Evolutionary conservation across 2,797 vertebrate genomes (phyloP).

Genomic region (Leptoclinus maculatus): DNA sequence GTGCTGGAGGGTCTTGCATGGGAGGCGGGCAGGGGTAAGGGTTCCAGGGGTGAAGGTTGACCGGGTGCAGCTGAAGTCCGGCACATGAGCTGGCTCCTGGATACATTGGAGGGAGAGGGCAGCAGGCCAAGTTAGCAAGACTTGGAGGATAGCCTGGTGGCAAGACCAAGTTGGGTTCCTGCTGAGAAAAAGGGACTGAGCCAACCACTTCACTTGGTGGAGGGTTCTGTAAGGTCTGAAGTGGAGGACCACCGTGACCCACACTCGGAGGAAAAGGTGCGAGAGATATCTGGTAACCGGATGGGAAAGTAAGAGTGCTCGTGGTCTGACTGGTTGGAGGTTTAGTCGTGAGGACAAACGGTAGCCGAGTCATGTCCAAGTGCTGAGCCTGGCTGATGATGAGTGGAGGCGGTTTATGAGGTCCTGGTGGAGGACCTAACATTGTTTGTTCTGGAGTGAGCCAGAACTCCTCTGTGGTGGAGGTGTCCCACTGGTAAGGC

Average conservation of each 20-base stretch:
- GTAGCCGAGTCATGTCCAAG: constrained; percentile 91
- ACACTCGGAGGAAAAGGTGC: constrained; percentile 89
- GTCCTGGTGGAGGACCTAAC: constrained; percentile 85
- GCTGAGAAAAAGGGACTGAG: constrained; percentile 89
- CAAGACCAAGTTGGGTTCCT: constrained; percentile 89
- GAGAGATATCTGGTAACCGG: constrained; percentile 91
- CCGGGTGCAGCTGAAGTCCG: constrained; percentile 93
- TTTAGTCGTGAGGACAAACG: constrained; percentile 93
- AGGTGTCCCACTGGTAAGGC: constrained; percentile 96
- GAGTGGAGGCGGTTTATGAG: constrained; percentile 90
- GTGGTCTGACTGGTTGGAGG: constrained; percentile 89
- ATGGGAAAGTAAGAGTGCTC: constrained; percentile 89
- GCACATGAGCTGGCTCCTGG: constrained; percentile 93
- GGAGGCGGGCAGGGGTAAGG: constrained; percentile 93
- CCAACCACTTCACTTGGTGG: constrained; percentile 87
- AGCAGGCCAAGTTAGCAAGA: constrained; percentile 92
- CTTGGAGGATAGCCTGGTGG: constrained; percentile 92
- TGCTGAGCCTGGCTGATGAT: constrained; percentile 92
- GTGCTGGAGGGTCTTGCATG: constrained; percentile 88
- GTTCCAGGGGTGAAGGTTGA: constrained; percentile 96
- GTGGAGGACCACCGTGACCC: constrained; percentile 82
- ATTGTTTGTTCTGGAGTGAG: constrained; percentile 93
- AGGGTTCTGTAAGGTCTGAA: constrained; percentile 89
- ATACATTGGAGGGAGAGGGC: constrained; percentile 96
- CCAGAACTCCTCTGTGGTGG: constrained; percentile 95